phyloP scores from a whole-genome alignment of 30 jellyfish, hydroid and myxozoan species.

The Sanderia malayensis region DNA sequence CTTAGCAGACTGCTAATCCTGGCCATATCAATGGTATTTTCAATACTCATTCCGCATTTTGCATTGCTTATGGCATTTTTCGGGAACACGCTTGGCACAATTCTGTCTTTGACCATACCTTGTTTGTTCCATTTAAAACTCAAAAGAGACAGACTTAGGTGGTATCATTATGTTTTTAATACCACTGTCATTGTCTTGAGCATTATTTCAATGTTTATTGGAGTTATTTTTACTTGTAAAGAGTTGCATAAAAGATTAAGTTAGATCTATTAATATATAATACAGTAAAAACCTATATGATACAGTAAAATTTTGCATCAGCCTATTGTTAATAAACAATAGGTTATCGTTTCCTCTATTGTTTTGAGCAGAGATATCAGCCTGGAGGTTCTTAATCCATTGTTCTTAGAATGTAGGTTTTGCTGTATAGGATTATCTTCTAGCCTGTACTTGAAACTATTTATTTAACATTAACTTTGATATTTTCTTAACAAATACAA shows the following conservation, averaged over 20 bases:
- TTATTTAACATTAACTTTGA: too few species aligned
- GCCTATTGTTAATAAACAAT: too few species aligned
- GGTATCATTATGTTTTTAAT: conserved; percentile 59
- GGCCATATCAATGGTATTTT: conserved; percentile 54
- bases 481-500: too few species aligned
- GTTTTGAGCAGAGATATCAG: too few species aligned
- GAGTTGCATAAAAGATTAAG: conserved; percentile 33
- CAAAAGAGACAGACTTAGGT: conserved; percentile 48
- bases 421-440: too few species aligned
- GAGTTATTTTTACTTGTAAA: conserved; percentile 49
- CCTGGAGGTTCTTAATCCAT: too few species aligned
- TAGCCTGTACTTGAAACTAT: too few species aligned
- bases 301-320: too few species aligned
- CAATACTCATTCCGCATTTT: conserved; percentile 83
- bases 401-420: too few species aligned
- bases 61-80: conserved; percentile 86
- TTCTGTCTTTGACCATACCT: conserved; percentile 73
- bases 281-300: too few species aligned
- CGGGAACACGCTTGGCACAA: conserved; percentile 62
- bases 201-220: conserved; percentile 43
- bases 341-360: too few species aligned
- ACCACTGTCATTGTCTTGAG: conserved; percentile 46
- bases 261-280: too few species aligned
- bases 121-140: conserved; percentile 77
- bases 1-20: conserved; percentile 48